Percentiles rank a stretch among this genome's conserved stretches.
These are phyloP conservation scores for Boulengeromyrus knoepffleri DNA, from an alignment of 2,113 vertebrate species.

Conservation along the genomic window DNA sequence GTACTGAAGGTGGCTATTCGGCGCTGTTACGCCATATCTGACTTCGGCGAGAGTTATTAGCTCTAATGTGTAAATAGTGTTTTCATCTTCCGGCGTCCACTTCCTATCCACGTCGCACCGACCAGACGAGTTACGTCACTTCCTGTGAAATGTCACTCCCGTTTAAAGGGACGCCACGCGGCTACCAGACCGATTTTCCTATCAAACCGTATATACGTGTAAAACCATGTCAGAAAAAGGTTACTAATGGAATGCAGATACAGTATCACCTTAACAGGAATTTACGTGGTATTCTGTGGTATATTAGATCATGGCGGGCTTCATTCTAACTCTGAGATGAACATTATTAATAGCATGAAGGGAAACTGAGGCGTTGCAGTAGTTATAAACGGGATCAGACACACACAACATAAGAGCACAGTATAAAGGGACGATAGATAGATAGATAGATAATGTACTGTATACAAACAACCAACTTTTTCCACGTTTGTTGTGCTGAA, in stretches of 20 bases:
- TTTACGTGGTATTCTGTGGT: neutral
- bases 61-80: slow-evolving; percentile 38
- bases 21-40: neutral
- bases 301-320: neutral
- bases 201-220: neutral
- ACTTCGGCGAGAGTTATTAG: neutral
- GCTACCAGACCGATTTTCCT: neutral
- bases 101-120: slow-evolving; percentile 64
- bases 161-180: neutral
- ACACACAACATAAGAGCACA: neutral
- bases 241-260: neutral
- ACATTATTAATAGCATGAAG: neutral
- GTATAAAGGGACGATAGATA: neutral
- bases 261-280: neutral
- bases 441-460: neutral
- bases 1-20: neutral
- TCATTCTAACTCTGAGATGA: neutral
- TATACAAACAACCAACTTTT: neutral
- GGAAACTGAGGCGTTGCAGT: neutral
- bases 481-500: neutral
- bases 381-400: neutral
- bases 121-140: slow-evolving; percentile 35
- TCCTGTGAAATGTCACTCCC: slow-evolving; percentile 3
- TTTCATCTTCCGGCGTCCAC: slow-evolving; percentile 45
- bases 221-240: neutral